Conservation (phyloP, 2,888 invertebrate species). For the Leucozona laternaria region DNA sequence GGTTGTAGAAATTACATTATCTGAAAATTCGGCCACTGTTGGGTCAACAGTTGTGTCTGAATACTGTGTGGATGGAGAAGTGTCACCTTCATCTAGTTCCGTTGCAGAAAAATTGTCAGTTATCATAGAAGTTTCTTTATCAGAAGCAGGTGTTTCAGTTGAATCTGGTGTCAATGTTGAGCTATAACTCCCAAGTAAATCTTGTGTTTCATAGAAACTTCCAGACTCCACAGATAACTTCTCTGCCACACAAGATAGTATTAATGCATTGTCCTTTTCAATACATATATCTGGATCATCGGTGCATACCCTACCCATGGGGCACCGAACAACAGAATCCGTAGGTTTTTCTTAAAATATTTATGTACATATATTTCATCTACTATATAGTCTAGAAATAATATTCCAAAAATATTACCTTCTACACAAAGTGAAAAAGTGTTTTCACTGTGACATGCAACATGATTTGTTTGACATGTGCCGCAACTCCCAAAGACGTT, state of each 20-base stretch:
- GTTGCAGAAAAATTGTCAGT: not conserved
- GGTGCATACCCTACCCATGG: not conserved
- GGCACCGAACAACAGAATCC: not conserved
- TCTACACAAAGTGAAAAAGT: slow-evolving; percentile 56
- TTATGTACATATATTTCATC: not conserved
- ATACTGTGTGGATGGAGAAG: not conserved
- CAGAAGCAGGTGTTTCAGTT: no score
- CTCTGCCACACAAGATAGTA: slow-evolving; percentile 2
- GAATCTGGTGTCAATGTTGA: not conserved
- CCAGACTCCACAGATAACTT: slow-evolving; percentile 57
- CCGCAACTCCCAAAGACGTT: slow-evolving; percentile 18
- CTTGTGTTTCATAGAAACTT: slow-evolving; percentile 30
- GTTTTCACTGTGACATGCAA: slow-evolving; percentile 29
- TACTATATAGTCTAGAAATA: not conserved
- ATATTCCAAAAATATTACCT: slow-evolving; percentile 19
- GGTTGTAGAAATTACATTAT: not conserved
- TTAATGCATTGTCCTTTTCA: not conserved
- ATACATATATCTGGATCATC: slow-evolving; percentile 10
- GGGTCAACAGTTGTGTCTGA: not conserved
- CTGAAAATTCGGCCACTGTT: not conserved
- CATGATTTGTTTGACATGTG: slow-evolving; percentile 33
- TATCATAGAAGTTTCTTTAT: not conserved
- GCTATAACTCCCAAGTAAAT: not conserved
- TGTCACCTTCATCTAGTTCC: not conserved
- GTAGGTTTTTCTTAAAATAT: slow-evolving; percentile 5